These are phyloP conservation scores for Drosophila peninsularis DNA, from an alignment of 2,888 invertebrate species.

Conservation along the genomic window DNA sequence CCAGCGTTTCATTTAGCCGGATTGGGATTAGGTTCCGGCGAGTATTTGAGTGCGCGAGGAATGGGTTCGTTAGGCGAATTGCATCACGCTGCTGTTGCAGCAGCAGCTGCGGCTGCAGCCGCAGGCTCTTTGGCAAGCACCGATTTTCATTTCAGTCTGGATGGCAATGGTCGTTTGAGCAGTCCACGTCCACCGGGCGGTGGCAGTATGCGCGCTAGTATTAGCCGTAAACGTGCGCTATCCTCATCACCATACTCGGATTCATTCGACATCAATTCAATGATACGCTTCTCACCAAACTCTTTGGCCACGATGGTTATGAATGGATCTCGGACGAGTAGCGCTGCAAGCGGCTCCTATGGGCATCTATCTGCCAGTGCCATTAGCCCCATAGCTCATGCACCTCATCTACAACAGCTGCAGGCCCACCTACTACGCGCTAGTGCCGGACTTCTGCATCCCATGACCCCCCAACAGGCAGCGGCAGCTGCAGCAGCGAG, in stretches of 20 bases:
- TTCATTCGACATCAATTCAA: slow-evolving; percentile 96
- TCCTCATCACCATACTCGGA: slow-evolving; percentile 98
- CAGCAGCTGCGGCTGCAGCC: slow-evolving; percentile 74
- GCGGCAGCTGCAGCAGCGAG: slow-evolving; percentile 68
- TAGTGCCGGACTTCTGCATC: slow-evolving; percentile 83
- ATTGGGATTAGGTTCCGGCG: slow-evolving; percentile 86
- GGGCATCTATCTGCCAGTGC: slow-evolving; percentile 97
- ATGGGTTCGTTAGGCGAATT: slow-evolving; percentile 84
- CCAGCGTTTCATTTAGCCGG: slow-evolving; percentile 85
- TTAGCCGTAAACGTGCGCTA: slow-evolving; percentile 94
- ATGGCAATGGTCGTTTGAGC: slow-evolving; percentile 89
- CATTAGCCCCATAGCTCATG: slow-evolving; percentile 92
- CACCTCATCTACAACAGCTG: slow-evolving; percentile 89
- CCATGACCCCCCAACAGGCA: slow-evolving; percentile 81
- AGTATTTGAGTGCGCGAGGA: slow-evolving; percentile 87
- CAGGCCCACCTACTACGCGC: slow-evolving; percentile 92
- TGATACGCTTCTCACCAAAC: slow-evolving; percentile 97
- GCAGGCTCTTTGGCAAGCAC: slow-evolving; percentile 91
- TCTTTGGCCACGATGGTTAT: slow-evolving; percentile 91
- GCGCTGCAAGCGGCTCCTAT: slow-evolving; percentile 96
- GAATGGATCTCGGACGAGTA: slow-evolving; percentile 91
- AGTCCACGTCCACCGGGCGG: slow-evolving; percentile 87
- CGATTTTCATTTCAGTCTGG: slow-evolving; percentile 95
- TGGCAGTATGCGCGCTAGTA: slow-evolving; percentile 87
- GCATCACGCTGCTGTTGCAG: slow-evolving; percentile 86